Evolutionary conservation across 2,113 vertebrate genomes (phyloP), one percentile per base, ranked within the genome.

Genomic region (Cygnus buccinator): DNA sequence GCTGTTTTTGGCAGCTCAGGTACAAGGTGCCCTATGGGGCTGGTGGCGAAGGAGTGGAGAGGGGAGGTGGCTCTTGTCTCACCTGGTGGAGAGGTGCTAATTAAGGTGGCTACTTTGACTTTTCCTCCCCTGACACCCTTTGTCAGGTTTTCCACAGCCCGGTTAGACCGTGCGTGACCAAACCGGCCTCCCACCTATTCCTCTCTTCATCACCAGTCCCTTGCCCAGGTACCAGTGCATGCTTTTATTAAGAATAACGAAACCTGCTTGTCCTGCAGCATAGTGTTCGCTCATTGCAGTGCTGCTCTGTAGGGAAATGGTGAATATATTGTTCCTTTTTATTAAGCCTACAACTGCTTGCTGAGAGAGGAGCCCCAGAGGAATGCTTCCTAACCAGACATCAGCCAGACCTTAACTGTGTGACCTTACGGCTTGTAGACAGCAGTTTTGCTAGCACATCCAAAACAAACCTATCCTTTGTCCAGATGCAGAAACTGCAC

Each of bases 391-490:
- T 89, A 55, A 84, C 81, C 78, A 96, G 93, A 94, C 92, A 94
- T 58, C 87, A 91, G 86, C 91, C 91, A 94, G 94, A 87, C 92
- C 84, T 96, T 92, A 54, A 61, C 91, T 82, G 63, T 39, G 58
- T 85, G 91, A 92, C 81, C 91, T 91, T 85, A 62, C 2, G 6
- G 70, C 67, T 96, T 0, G 0, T 89, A 95, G 95, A 95, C 96
- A 92, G 91, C 74, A 78, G 31, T 95, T 96, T 94, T 91, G 75
- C 77, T 85, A 91, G 94, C 90, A 85, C 86, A 66, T 96, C 94
- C 95, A 96, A 95, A 96, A 92, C 75, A 97, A 96, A 94, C 89
- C 77, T 65, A 33, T 84, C 70, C 41, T 92, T 92, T 91, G 89
- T 91, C 89, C 91, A 94, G 77, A 79, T 72, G 58, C 55, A 96